phyloP scores from a whole-genome alignment of 2,113 vertebrate species.

The Amphiprion ocellaris region DNA sequence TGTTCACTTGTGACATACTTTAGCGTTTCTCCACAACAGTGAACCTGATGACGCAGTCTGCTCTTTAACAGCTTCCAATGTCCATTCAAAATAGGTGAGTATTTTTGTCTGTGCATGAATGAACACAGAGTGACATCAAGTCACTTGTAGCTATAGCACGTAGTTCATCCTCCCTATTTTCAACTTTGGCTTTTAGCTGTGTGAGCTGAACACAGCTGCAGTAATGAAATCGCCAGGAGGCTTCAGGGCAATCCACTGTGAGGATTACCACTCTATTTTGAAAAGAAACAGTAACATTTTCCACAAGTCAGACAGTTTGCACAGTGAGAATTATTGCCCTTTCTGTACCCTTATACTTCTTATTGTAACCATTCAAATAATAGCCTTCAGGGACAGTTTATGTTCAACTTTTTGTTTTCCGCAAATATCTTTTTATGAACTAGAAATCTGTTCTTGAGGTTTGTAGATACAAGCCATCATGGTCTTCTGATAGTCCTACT shows the following conservation, averaged over 20 bases:
- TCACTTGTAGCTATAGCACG: constrained; percentile 10
- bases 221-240: constrained; percentile 38
- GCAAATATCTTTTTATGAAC: neutral
- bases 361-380: neutral
- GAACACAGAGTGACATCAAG: constrained; percentile 1
- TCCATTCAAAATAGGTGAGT: neutral
- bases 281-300: constrained; percentile 21
- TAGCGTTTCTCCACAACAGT: neutral
- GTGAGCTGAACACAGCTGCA: constrained; percentile 61
- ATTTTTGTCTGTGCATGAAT: neutral
- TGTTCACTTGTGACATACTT: neutral
- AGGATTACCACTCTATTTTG: constrained; percentile 42
- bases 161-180: constrained; percentile 30
- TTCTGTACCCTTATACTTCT: neutral
- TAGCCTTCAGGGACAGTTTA: neutral
- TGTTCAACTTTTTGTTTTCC: neutral
- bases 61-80: neutral
- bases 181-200: constrained; percentile 58
- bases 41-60: neutral
- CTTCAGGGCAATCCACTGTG: constrained; percentile 15
- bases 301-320: neutral
- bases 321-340: neutral
- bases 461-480: too few species aligned
- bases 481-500: too few species aligned
- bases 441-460: neutral